phyloP scores from a whole-genome alignment of 2,797 vertebrate genomes.

The Chrosomus eos region DNA sequence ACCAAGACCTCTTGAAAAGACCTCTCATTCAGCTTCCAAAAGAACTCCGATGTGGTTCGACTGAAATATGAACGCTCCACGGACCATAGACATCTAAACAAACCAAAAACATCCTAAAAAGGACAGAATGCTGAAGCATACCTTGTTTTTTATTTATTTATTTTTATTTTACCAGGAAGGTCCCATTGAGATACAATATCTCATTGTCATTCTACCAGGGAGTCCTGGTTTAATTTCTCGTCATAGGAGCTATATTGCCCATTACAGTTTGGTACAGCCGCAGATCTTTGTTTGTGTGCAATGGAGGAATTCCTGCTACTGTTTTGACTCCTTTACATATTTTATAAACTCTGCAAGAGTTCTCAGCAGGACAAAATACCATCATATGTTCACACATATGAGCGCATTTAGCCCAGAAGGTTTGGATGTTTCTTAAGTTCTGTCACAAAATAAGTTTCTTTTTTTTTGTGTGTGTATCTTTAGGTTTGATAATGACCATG shows the following conservation, averaged over 20 bases:
- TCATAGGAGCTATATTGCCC: too few species aligned
- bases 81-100: not conserved
- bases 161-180: too few species aligned
- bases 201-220: too few species aligned
- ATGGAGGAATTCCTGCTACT: not conserved
- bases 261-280: too few species aligned
- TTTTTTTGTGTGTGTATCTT: too few species aligned
- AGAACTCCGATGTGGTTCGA: not conserved
- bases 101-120: not conserved
- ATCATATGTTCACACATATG: too few species aligned
- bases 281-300: not conserved
- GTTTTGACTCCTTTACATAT: not conserved
- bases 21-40: not conserved
- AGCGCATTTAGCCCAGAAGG: not conserved
- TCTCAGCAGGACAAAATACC: not conserved
- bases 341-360: not conserved
- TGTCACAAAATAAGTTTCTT: too few species aligned
- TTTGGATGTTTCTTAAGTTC: not conserved
- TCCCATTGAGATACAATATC: too few species aligned
- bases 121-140: not conserved
- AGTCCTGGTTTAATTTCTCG: too few species aligned
- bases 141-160: too few species aligned
- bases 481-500: not conserved
- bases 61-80: not conserved
- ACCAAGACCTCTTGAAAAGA: not conserved